Evolutionary conservation across 2,888 invertebrate genomes (phyloP).

Genomic region (Empis stercorea): DNA sequence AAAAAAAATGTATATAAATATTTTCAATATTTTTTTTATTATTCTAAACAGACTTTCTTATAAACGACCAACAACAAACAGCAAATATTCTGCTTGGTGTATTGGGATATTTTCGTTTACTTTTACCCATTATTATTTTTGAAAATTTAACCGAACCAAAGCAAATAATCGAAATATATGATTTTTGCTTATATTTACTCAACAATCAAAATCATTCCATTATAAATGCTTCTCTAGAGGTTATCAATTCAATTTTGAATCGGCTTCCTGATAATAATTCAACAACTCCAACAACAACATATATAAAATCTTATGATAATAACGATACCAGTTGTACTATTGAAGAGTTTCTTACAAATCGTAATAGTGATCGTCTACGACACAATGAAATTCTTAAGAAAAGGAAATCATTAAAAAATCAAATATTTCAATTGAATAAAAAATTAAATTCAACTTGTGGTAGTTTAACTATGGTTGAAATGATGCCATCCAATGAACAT

Average conservation of each 20-base stretch:
- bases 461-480: conserved; percentile 7
- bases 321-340: too few species aligned
- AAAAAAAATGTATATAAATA: too few species aligned
- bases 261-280: conserved; percentile 11
- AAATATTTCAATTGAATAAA: conserved; percentile 36
- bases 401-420: conserved; percentile 37
- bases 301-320: neutral
- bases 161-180: conserved; percentile 52
- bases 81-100: conserved; percentile 39
- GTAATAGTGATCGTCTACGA: neutral
- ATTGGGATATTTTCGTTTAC: conserved; percentile 48
- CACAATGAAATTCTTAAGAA: conserved; percentile 34
- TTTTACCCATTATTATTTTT: conserved; percentile 44
- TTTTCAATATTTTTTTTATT: too few species aligned
- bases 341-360: neutral
- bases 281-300: conserved; percentile 7
- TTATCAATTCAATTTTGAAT: conserved; percentile 33
- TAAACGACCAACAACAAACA: neutral
- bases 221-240: conserved; percentile 75
- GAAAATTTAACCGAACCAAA: conserved; percentile 22
- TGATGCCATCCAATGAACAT: conserved; percentile 2
- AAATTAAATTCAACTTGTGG: conserved; percentile 20
- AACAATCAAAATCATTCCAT: conserved; percentile 71
- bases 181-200: conserved; percentile 59
- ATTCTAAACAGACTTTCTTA: too few species aligned